Conservation (phyloP, 2,888 invertebrate genomes). For the Eupithecia inturbata region DNA sequence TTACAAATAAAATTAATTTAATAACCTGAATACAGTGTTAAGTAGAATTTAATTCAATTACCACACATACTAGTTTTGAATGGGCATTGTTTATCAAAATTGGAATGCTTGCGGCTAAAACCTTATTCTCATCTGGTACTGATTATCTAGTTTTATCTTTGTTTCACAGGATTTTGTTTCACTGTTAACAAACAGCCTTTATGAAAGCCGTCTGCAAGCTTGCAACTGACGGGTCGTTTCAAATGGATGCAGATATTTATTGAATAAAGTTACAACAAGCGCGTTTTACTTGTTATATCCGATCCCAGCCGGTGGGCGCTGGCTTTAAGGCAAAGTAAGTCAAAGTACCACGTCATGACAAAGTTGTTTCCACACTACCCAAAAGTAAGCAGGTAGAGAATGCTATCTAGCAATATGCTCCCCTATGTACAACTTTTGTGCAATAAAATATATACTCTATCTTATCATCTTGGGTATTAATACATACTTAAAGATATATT, state of each 20-base stretch:
- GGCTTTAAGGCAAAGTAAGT: too few species aligned
- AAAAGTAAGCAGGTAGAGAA: too few species aligned
- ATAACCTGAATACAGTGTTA: background rate
- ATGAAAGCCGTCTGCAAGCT: background rate
- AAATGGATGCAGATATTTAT: background rate
- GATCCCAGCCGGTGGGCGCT: too few species aligned
- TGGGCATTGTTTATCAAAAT: slow-evolving; percentile 3
- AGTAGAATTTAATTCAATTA: slow-evolving; percentile 1
- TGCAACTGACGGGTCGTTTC: background rate
- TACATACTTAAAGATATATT: too few species aligned
- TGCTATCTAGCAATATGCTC: too few species aligned
- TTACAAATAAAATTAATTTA: background rate
- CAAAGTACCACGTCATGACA: too few species aligned
- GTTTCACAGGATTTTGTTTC: background rate
- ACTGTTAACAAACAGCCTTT: background rate
- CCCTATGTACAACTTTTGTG: too few species aligned
- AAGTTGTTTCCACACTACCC: too few species aligned
- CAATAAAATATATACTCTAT: too few species aligned
- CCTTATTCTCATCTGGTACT: background rate
- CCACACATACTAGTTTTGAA: slow-evolving; percentile 4
- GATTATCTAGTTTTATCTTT: background rate
- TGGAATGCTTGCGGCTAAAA: background rate
- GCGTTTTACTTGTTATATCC: too few species aligned
- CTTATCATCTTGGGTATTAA: too few species aligned
- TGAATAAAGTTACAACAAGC: background rate